Base-by-base conservation (phyloP, 2,888 invertebrate genomes). In the Lithophane semibrunnea region DNA sequence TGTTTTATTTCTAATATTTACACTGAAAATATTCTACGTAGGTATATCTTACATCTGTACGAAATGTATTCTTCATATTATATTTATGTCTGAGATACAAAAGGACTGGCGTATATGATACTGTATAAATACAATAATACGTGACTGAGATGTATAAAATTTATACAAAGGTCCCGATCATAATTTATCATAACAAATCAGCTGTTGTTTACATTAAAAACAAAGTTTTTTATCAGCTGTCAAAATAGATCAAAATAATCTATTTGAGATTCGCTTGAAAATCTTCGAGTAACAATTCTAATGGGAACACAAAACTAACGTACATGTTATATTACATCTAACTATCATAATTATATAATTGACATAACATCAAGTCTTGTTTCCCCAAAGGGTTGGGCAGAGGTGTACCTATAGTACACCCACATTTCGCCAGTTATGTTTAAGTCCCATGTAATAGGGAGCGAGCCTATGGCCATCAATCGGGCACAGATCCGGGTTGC, bases 1-100 rank as follows among this genome's bases (percentile, higher is more conserved):
- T 2, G 3, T 18, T 7, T 8, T 44, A 72, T 47, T 44, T 58
- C 21, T 60, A 44, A 73, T 73, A 29, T 82, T 82, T 61, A 69
- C 60, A 60, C 0, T 54, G 44, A 69, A 77, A 77, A 77, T 66
- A 77, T 72, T 65, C n/a, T n/a, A n/a, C n/a, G 47, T 13, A 42
- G 47, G 54, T 12, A n/a, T 42, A 49, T 73, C 77, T 75, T 54
- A 66, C 44, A 67, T 73, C 37, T 78, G 58, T 42, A 60, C 61
- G 70, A 70, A 84, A 79, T 76, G 67, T 86, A 64, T 82, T 79
- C 67, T 44, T 77, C 78, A 79, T 76, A 80, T 67, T 76, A 82
- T 67, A 37, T 68, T 82, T 77, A 61, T 68, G 68, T 68, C 66
- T 77, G 61, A 67, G 60, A 76, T 75, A 82, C 69, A 84, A 75